Evolutionary conservation across 2,113 vertebrate genomes (phyloP).

Genomic region (Tylochromis polylepis): DNA sequence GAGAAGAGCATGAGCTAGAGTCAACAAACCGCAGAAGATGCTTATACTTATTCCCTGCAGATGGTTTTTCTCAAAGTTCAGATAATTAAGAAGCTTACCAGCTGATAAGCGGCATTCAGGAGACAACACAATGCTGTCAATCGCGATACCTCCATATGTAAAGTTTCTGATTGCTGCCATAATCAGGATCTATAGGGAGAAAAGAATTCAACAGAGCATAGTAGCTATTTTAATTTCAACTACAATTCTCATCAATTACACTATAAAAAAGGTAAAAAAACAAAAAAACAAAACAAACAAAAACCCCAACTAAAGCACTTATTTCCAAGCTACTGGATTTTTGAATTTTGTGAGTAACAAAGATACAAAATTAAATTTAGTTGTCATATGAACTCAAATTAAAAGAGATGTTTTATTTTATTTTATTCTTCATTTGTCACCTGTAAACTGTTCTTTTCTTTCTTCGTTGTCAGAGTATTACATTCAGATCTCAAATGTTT

Average conservation of each 20-base stretch:
- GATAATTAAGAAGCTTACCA: conserved; percentile 60
- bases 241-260: background rate
- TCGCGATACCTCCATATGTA: conserved; percentile 68
- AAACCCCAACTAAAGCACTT: background rate
- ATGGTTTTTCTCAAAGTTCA: background rate
- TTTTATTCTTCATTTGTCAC: background rate
- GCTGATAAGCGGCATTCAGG: conserved; percentile 53
- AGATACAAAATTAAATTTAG: background rate
- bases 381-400: background rate
- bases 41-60: background rate
- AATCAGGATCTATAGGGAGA: conserved; percentile 77
- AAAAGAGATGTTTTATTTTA: background rate
- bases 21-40: background rate
- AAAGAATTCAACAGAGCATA: background rate
- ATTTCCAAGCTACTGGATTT: background rate
- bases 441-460: background rate
- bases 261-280: background rate
- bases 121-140: conserved; percentile 86
- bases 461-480: background rate
- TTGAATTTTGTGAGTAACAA: background rate
- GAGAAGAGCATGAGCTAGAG: background rate
- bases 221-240: background rate
- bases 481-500: background rate
- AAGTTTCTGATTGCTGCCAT: conserved; percentile 68
- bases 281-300: background rate